Evolutionary conservation across 2,113 vertebrate genomes (phyloP), one percentile per base, ranked within the genome.

Genomic region (Catharus bicknelli): DNA sequence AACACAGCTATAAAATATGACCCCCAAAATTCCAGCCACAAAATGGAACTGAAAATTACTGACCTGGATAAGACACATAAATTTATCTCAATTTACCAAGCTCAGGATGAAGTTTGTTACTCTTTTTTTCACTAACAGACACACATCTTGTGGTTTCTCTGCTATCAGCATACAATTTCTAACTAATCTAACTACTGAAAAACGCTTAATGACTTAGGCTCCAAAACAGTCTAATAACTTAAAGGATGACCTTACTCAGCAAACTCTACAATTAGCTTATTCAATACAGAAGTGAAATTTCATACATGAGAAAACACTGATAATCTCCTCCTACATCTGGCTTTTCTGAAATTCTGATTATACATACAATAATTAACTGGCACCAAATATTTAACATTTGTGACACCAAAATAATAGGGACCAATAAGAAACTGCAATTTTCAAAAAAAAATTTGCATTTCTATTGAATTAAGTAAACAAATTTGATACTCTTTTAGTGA

Each of bases 381-480:
- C 54, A 94, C 43, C 53, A 88, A 92, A 78, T 70, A 93, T 74
- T 94, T 88, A 90, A 92, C 88, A 93, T 95, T 93, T 94, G 92
- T 96, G 92, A 96, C 88, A 93, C 80, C 92, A 90, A 93, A 86
- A 75, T 82, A 93, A 86, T n/a, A 83, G 58, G 36, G 48, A 63
- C 40, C 43, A 86, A 81, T 58, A 89, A 78, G 62, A 38, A 84
- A 88, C 38, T 11, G 30, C 86, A 81, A 88, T 91, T 93, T 95
- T 47, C 5, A 80, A 85, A 93, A 79, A 88, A 61, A 79, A 15
- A 77, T 90, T 81, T 92, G 57, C 66, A 74, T 78, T 79, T 67
- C 43, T 48, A 53, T 70, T 81, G 69, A 74, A 69, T 77, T 76
- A 62, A 78, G 12, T 73, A 80, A 88, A 95, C n/a, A 81, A 68